Base-by-base conservation (phyloP, 2,797 vertebrate genomes). In the Podarcis lilfordi region DNA sequence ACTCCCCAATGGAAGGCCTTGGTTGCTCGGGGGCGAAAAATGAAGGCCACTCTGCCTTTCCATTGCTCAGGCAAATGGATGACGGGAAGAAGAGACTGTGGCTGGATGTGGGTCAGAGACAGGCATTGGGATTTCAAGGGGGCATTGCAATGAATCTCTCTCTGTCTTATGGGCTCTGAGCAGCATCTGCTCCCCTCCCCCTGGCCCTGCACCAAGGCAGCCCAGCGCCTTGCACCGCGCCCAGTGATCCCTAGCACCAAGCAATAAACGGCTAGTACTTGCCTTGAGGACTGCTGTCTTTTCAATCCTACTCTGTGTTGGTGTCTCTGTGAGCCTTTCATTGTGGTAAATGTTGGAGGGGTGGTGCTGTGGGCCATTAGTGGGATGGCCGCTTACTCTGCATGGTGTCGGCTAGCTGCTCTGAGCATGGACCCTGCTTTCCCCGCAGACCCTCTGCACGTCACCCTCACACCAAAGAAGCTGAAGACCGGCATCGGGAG, bases 401-500 rank as follows among this genome's bases (percentile, higher is more conserved):
- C 35, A 2, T 82, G 80, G 37, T 66, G 25, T 15, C 10, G 6
- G 29, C 40, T 27, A 2, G 19, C 2, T 40, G 25, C n/a, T 43
- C 55, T 43, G 32, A 5, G 13, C 74, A 15, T 15, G 11, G 3
- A 19, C 15, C 2, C 55, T 15, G 37, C n/a, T 25, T 45, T 86
- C 0, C 87, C 21, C 81, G 61, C 94, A 99, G 99, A 99, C 94
- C 98, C 98, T 76, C 97, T 99, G 94, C 98, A 97, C 29, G 98
- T 99, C 95, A 99, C 98, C 84, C 97, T 99, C 94, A 98, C 99
- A 92, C 99, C 99, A 93, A 99, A 99, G 97, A 99, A 99, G 96
- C 97, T 99, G 95, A 99, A 99, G 96, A 99, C 99, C 0, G 99
- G 99, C 90, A 99, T 99, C 75, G 99, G 99, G 96, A 99, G 99